Evolutionary conservation across 2,888 invertebrate species (phyloP).

Genomic region (Clitarchus hookeri): DNA sequence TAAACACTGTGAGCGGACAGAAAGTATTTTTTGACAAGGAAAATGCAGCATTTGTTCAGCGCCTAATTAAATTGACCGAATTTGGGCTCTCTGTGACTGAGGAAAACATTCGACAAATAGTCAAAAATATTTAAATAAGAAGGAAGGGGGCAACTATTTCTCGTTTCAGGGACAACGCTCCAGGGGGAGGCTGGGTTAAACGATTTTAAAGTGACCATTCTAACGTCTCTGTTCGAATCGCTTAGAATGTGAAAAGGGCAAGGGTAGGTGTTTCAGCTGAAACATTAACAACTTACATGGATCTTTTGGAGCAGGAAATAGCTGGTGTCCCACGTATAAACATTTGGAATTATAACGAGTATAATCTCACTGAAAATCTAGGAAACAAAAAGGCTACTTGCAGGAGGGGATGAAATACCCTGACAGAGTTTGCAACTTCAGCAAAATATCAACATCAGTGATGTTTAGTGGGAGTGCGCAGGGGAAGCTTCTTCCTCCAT

Average conservation of each 20-base stretch:
- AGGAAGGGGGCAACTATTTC: not conserved
- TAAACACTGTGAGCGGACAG: not conserved
- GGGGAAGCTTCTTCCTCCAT: constrained; percentile 50
- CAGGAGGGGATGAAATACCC: constrained; percentile 49
- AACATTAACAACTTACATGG: constrained; percentile 25
- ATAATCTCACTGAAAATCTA: constrained; percentile 51
- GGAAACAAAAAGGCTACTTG: constrained; percentile 46
- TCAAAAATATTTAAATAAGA: not conserved
- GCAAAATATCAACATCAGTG: constrained; percentile 49
- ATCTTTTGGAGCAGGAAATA: constrained; percentile 16
- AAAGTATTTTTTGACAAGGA: not conserved
- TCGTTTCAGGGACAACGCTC: not conserved
- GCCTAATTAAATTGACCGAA: not conserved
- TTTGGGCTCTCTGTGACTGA: not conserved
- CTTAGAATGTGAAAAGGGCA: constrained; percentile 20
- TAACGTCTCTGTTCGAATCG: not conserved
- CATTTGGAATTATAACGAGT: constrained; percentile 51
- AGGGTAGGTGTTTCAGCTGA: constrained; percentile 29
- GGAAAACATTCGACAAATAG: not conserved
- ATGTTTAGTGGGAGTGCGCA: constrained; percentile 52
- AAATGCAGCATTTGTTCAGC: not conserved
- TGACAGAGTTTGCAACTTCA: constrained; percentile 47
- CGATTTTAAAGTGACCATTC: not conserved
- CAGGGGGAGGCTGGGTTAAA: not conserved
- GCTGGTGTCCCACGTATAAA: not conserved